A percentile compares a stretch with the other conserved stretches of the same genome.
Conservation (phyloP, 2,888 invertebrate genomes). For the Nowickia ferox region DNA sequence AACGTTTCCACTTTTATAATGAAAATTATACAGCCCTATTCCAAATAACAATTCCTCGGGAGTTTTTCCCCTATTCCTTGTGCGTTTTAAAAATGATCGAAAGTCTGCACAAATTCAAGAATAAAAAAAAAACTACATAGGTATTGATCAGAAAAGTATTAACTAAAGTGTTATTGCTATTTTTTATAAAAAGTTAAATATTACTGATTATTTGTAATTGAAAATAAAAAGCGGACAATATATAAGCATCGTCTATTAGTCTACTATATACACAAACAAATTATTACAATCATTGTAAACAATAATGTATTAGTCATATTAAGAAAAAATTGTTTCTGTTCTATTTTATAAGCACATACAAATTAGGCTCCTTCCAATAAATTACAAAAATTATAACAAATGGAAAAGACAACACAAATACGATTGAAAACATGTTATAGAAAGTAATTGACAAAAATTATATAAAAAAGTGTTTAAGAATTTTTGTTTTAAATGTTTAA, state of each 20-base stretch:
- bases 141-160: slow-evolving; percentile 11
- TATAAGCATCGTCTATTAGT: slow-evolving; percentile 45
- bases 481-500: background rate
- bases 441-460: background rate
- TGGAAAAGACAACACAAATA: slow-evolving; percentile 38
- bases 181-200: slow-evolving; percentile 11
- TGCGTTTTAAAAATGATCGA: too few species aligned
- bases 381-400: slow-evolving; percentile 24
- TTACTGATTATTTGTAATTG: slow-evolving; percentile 13
- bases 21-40: too few species aligned
- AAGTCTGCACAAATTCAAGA: background rate
- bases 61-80: too few species aligned
- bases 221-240: slow-evolving; percentile 47
- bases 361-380: slow-evolving; percentile 59
- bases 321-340: slow-evolving; percentile 33
- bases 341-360: slow-evolving; percentile 56
- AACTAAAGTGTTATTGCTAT: slow-evolving; percentile 14
- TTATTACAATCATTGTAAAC: slow-evolving; percentile 3
- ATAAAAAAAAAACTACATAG: slow-evolving; percentile 10
- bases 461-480: background rate
- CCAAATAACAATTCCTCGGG: too few species aligned
- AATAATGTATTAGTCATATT: slow-evolving; percentile 20
- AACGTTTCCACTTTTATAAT: too few species aligned
- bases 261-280: slow-evolving; percentile 38
- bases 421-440: background rate